Base-by-base conservation (phyloP, 2,113 vertebrate species). In the Strigops habroptila region DNA sequence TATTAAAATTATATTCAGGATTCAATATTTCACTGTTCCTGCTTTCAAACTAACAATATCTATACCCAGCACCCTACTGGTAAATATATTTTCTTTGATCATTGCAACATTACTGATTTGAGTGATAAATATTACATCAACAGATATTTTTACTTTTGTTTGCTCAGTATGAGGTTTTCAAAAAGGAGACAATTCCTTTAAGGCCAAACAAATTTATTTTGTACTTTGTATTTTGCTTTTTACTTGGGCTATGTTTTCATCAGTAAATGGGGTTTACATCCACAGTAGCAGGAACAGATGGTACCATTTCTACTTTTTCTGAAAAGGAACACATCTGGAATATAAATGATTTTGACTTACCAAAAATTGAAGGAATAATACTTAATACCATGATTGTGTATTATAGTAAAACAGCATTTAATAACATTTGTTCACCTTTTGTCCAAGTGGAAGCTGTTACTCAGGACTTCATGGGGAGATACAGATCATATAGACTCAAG, bases 1-100 rank as follows among this genome's bases (percentile, higher is more conserved):
- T 95, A 95, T 97, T 84, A 88, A 95, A 97, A 97, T 91, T 83
- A 16, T 69, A 97, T 96, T 97, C 87, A 85, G 11, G 41, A 70
- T 94, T 97, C 82, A 70, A 90, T 88, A 78, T 95, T 95, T 96
- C 80, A 59, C 10, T 8, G n/a, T 91, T 86, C 43, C 18, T 94
- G 46, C 71, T 95, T 95, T 69, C 67, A 86, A 86, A 88, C 27
- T 73, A 93, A 75, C 46, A 95, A 88, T 39, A 74, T 91, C 53
- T 91, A 37, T 93, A 81, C 51, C 82, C 76, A 69, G 84, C 74
- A 68, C 71, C 88, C 30, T 86, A 83, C 63, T 91, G 63, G 73
- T 85, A 96, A 95, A 93, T 97, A 68, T 68, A 92, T 97, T 96
- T 97, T 63, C 92, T 97, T 97, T 97, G 86, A 96, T 96, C 83